Conservation (phyloP, 2,113 vertebrate genomes). For the Phoxinus phoxinus region DNA sequence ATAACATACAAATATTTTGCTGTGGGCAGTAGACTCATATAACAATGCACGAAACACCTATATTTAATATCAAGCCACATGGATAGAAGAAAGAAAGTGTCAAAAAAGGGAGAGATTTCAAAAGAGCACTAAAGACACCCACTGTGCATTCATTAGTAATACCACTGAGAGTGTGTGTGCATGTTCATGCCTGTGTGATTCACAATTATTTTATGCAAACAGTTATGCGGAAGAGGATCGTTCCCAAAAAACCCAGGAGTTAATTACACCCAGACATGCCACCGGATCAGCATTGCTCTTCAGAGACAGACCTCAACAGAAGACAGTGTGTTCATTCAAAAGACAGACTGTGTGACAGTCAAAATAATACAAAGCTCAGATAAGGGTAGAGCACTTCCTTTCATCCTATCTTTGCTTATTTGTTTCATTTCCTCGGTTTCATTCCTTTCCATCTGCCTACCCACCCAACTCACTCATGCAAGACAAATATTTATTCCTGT, state of each 20-base stretch:
- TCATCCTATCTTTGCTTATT: neutral
- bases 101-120: neutral
- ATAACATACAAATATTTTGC: neutral
- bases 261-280: constrained; percentile 31
- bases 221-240: neutral
- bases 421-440: neutral
- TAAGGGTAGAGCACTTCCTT: neutral
- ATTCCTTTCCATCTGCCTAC: neutral
- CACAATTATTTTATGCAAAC: constrained; percentile 35
- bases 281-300: constrained; percentile 2
- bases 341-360: neutral
- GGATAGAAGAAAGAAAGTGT: neutral
- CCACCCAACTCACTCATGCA: neutral
- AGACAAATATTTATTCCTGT: constrained; percentile 45
- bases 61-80: neutral
- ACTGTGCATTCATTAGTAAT: constrained; percentile 5
- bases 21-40: neutral
- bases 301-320: neutral
- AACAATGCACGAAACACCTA: neutral
- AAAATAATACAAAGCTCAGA: constrained; percentile 4
- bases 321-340: neutral
- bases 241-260: neutral
- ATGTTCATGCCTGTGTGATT: constrained; percentile 5
- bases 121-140: neutral
- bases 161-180: neutral